phyloP scores from a whole-genome alignment of 2,797 vertebrate species.

The Xenops minutus region DNA sequence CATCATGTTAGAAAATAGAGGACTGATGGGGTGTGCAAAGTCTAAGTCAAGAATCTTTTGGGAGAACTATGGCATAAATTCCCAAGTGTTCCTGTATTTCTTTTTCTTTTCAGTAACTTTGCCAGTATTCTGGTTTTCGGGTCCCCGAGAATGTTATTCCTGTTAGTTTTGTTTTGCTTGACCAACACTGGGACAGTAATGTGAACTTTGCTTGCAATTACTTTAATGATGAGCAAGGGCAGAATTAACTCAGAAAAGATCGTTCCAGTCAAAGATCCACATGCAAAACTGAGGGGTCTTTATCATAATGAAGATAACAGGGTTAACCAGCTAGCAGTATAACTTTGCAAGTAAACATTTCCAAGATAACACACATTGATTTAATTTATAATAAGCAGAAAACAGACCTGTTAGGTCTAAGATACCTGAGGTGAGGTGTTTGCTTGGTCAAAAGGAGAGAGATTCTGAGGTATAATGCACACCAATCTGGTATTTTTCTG shows the following conservation, averaged over 20 bases:
- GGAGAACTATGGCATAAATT: neutral
- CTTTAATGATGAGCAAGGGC: neutral
- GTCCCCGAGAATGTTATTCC: neutral
- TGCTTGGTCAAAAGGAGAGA: neutral
- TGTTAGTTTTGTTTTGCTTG: neutral
- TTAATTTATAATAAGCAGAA: neutral
- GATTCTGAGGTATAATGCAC: neutral
- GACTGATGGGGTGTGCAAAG: neutral
- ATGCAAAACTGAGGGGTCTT: neutral
- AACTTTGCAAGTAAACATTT: neutral
- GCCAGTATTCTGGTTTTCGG: neutral
- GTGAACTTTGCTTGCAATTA: neutral
- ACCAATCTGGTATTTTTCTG: neutral
- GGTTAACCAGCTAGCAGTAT: neutral
- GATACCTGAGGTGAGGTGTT: neutral
- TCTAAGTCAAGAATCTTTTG: neutral
- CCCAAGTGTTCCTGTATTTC: neutral
- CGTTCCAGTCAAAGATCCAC: neutral
- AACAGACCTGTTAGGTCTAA: neutral
- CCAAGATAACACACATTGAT: neutral
- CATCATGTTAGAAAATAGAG: neutral
- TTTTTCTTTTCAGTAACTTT: neutral
- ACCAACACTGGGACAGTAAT: neutral
- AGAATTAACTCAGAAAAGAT: neutral
- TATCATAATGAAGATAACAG: neutral